These are phyloP conservation scores for Engraulis encrasicolus DNA, from an alignment of 2,113 vertebrate species.

Conservation along the genomic window DNA sequence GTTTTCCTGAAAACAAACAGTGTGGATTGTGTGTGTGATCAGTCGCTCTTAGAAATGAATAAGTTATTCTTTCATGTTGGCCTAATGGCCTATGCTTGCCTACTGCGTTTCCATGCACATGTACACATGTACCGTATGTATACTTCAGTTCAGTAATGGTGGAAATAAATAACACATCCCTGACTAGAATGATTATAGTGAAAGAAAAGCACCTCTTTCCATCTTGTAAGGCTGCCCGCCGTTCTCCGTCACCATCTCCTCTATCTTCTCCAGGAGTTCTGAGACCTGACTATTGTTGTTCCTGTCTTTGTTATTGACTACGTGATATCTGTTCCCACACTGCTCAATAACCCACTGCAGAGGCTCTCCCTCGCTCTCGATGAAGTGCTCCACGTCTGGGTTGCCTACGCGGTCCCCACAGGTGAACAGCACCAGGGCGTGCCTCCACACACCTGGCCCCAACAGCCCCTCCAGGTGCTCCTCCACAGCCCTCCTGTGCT, in stretches of 20 bases:
- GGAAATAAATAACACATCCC: not conserved
- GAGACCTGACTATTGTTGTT: not conserved
- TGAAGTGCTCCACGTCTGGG: not conserved
- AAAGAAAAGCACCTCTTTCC: too few species aligned
- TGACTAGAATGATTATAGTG: too few species aligned
- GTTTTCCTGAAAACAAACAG: not conserved
- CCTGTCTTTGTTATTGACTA: not conserved
- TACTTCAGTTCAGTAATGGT: too few species aligned
- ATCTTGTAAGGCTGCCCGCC: not conserved
- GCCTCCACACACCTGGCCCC: slow-evolving; percentile 7
- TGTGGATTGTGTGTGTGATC: too few species aligned
- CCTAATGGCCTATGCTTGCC: too few species aligned
- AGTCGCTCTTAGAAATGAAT: too few species aligned
- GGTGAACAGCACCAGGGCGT: slow-evolving; percentile 46
- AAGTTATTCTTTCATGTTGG: too few species aligned
- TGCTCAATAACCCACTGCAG: slow-evolving; percentile 15
- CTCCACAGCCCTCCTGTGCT: not conserved
- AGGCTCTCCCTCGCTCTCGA: not conserved
- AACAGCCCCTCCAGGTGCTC: slow-evolving; percentile 19
- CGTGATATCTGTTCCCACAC: slow-evolving; percentile 22
- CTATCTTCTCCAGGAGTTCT: slow-evolving; percentile 4
- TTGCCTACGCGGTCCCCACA: not conserved
- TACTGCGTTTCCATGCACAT: too few species aligned
- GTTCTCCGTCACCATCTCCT: slow-evolving; percentile 8
- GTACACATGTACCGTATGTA: too few species aligned